Base-by-base conservation (phyloP, 2,888 invertebrate species). In the Ennomos fuscantarius region DNA sequence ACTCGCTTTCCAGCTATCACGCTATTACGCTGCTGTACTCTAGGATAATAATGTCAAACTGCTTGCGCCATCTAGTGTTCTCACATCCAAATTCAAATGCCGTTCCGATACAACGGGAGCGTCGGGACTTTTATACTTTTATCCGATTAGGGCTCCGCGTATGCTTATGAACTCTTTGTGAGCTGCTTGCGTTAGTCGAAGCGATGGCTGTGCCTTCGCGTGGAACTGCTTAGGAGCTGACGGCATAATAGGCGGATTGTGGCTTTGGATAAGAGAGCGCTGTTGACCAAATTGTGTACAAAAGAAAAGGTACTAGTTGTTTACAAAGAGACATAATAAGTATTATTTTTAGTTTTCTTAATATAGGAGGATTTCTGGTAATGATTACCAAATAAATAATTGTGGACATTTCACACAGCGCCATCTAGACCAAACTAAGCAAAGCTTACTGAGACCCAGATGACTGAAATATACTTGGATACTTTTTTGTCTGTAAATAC, bases 111-210 rank as follows among this genome's bases (percentile, higher is more conserved):
- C 70, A 75, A 72, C 70, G 71, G 65, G 72, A 62, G 69, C 76
- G 75, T 69, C 71, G 77, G 72, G 76, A 87, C 85, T 89, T 88
- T 87, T 87, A 85, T 86, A 76, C 83, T 81, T 74, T 88, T 79
- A 89, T 89, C 88, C 84, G 89, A 89, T 90, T 90, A 89, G 81
- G 82, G 75, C 75, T 78, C 66, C 81, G 73, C 80, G 83, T 84
- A 85, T 85, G 86, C 87, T 88, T 84, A 87, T 87, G 86, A 87
- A 86, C 78, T 82, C 83, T 86, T 87, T 87, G 88, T 85, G 80
- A 65, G 75, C 11, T 33, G 24, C 34, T 36, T 41, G 53, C 44
- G 54, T 51, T 50, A 55, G 52, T 55, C 55, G 42, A 60, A 53
- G 60, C 49, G 55, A 55, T 36, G 11, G 33, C 35, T 35, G 47